Evolutionary conservation across 2,113 vertebrate genomes (phyloP), one percentile per base, ranked within the genome.

Genomic region (Syrrhaptes paradoxus): DNA sequence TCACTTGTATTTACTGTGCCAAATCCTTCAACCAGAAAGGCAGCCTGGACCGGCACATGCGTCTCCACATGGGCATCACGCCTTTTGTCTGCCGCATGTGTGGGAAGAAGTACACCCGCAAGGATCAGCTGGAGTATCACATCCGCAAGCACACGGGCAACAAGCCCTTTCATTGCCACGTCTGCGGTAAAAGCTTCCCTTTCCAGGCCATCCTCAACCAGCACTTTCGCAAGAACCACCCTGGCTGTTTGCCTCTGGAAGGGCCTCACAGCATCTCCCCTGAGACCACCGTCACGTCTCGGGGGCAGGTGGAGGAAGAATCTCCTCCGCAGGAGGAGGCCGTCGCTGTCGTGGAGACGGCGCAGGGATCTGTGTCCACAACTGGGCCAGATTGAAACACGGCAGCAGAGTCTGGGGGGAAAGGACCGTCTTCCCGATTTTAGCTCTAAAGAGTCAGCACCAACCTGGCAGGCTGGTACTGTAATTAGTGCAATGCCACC

Each of bases 201-300:
- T 99, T 99, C 98, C 99, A 99, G 98, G 99, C 99, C 96, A 99
- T 99, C 98, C 98, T 99, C 95, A 99, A 99, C 98, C 99, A 99
- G 98, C 99, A 99, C 98, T 99, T 99, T 98, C 99, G 99, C 89
- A 99, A 99, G 97, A 99, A 99, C 98, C 99, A 99, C 96, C 99
- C 99, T 0, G 99, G 99, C 97, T 99, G 99, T 36, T 91, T 99
- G 91, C 98, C 99, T 13, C 98, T 99, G 85, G 99, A 99, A 90
- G 98, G 98, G 76, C 98, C 99, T 34, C 99, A 99, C 92, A 99
- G 99, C 97, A 99, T 99, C 92, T 99, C 99, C 43, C 99, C 99
- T 0, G 99, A 99, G 96, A 99, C 99, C 95, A 99, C 99, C 1
- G 98, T 99, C 93, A 99, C 99, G 0, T 99, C 99, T 16, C 98